phyloP scores from a whole-genome alignment of 2,113 vertebrate species.

The Atrichornis clamosus region DNA sequence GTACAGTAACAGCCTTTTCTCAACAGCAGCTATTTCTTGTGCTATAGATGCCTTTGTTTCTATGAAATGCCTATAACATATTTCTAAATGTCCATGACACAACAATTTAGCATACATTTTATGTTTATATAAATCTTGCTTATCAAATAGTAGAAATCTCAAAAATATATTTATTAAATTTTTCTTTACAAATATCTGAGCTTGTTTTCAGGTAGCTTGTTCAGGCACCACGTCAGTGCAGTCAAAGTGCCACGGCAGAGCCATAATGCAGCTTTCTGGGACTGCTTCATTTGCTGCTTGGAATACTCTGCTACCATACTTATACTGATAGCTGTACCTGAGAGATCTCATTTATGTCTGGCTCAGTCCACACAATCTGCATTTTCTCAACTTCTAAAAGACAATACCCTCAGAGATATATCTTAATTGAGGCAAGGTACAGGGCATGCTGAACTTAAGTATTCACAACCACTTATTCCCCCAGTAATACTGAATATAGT shows the following conservation, averaged over 20 bases:
- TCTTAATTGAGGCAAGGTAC: not conserved
- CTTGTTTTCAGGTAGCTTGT: not conserved
- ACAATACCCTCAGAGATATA: not conserved
- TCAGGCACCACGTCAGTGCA: not conserved
- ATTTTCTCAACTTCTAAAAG: not conserved
- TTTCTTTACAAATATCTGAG: not conserved
- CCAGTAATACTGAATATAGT: not conserved
- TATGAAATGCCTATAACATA: not conserved
- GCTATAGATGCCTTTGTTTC: not conserved
- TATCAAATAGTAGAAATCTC: not conserved
- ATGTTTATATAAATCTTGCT: not conserved
- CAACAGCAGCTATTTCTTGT: not conserved
- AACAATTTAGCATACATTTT: not conserved
- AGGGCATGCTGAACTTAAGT: not conserved
- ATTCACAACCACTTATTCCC: not conserved
- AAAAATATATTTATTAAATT: not conserved
- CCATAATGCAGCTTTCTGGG: not conserved
- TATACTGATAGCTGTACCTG: not conserved
- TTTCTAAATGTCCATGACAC: not conserved
- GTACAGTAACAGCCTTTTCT: not conserved
- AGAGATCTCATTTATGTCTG: not conserved
- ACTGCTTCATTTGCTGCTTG: not conserved
- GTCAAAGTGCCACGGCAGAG: fast-evolving
- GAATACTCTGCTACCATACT: not conserved
- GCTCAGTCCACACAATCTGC: not conserved